Conservation (phyloP, 37 sponge, comb jelly and placozoan species). For the Agelas oroides region DNA sequence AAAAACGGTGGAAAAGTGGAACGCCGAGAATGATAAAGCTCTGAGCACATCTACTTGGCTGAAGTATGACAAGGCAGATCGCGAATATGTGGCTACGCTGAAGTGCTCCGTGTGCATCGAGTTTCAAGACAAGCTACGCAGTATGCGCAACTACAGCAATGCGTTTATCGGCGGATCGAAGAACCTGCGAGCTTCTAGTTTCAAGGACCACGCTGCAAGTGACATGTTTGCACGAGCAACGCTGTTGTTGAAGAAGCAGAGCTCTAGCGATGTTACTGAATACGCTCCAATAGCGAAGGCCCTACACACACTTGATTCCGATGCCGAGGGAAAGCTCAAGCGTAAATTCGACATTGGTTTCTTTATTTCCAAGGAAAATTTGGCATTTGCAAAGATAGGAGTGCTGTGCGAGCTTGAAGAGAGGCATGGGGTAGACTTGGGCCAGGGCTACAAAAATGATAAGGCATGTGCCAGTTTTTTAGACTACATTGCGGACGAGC, state of each 20-base stretch:
- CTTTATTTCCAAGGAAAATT: conserved; percentile 22
- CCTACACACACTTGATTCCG: conserved; percentile 6
- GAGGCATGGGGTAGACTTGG: conserved; percentile 46
- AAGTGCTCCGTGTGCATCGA: conserved; percentile 19
- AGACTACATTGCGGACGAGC: conserved; percentile 38
- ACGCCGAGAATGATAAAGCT: conserved; percentile 7
- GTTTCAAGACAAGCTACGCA: conserved; percentile 7
- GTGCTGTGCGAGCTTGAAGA: conserved; percentile 50
- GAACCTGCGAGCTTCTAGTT: conserved; percentile 16
- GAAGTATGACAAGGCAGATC: conserved; percentile 14
- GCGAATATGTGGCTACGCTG: conserved; percentile 10
- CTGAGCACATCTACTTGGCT: conserved; percentile 39
- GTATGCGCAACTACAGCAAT: conserved; percentile 20
- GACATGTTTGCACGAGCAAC: conserved; percentile 37
- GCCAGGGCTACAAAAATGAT: conserved; percentile 50
- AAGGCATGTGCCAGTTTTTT: conserved; percentile 53
- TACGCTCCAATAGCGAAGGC: conserved; percentile 17
- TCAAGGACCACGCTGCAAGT: conserved; percentile 13
- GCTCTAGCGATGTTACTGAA: not conserved
- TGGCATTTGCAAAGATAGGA: conserved; percentile 42
- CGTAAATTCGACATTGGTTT: conserved; percentile 8
- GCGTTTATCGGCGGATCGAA: conserved; percentile 43
- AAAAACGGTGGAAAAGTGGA: conserved; percentile 38
- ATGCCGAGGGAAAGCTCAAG: not conserved
- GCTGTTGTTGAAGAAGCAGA: conserved; percentile 2